Evolutionary conservation across 2,888 invertebrate species (phyloP).

Genomic region (Lacanobia wlatinum): DNA sequence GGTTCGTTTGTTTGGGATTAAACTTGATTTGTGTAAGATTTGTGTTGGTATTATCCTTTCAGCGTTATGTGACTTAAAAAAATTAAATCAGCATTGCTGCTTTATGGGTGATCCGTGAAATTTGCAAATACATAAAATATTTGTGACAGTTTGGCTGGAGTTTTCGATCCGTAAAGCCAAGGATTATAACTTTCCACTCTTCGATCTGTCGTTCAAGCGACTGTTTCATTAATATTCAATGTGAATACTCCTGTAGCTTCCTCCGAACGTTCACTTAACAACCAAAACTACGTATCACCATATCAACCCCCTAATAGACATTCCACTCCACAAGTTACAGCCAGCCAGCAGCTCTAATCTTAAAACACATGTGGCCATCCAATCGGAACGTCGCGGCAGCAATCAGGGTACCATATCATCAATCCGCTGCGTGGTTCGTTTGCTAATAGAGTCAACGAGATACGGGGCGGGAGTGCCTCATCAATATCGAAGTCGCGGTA

Average conservation of each 20-base stretch:
- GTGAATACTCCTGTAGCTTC: neutral
- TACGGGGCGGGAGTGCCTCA: conserved; percentile 57
- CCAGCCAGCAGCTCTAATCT: conserved; percentile 52
- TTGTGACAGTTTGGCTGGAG: neutral
- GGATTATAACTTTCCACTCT: neutral
- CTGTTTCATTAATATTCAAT: conserved; percentile 21
- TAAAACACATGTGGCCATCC: conserved; percentile 65
- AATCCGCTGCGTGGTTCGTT: conserved; percentile 71
- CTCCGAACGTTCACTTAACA: conserved; percentile 2
- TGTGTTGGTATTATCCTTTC: neutral
- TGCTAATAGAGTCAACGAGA: conserved; percentile 71
- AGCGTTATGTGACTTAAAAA: neutral
- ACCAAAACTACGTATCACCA: conserved; percentile 5
- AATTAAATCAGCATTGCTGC: neutral
- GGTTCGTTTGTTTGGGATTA: conserved; percentile 35
- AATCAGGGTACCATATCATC: conserved; percentile 69
- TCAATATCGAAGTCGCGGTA: conserved; percentile 56
- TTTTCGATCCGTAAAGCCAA: neutral
- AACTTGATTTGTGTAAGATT: conserved; percentile 32
- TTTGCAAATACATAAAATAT: neutral
- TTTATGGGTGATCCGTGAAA: neutral
- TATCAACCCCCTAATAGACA: conserved; percentile 4
- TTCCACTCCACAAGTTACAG: conserved; percentile 20
- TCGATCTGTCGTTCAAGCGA: neutral
- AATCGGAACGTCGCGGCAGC: conserved; percentile 62